Percentiles rank a stretch among this genome's conserved stretches.
Conservation (phyloP, 2,797 vertebrate species). For the Esox lucius region DNA sequence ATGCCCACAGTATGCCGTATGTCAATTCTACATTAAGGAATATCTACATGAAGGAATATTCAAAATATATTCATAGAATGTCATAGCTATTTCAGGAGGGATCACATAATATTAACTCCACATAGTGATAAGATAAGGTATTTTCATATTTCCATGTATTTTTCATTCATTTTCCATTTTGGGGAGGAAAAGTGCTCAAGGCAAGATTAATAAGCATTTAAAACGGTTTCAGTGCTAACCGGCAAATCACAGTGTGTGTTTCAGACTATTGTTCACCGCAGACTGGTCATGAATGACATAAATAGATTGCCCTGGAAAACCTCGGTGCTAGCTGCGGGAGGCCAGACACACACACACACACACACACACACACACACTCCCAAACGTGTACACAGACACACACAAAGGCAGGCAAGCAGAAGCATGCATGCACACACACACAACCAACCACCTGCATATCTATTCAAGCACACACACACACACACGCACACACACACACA, state of each 20-base stretch:
- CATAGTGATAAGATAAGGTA: constrained; percentile 74
- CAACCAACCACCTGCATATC: background rate
- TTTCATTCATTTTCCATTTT: constrained; percentile 75
- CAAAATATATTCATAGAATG: constrained; percentile 78
- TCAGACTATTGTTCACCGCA: constrained; percentile 74
- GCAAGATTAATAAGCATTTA: constrained; percentile 79
- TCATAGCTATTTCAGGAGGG: constrained; percentile 69
- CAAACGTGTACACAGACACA: constrained; percentile 11
- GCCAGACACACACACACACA: constrained; percentile 49
- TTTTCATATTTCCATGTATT: constrained; percentile 76
- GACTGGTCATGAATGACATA: constrained; percentile 74
- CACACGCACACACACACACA: constrained; percentile 17
- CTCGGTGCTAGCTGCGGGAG: constrained; percentile 46
- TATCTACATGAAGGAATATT: constrained; percentile 57
- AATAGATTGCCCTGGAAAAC: constrained; percentile 67
- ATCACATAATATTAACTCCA: constrained; percentile 75
- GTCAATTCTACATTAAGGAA: constrained; percentile 64
- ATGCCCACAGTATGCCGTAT: constrained; percentile 54
- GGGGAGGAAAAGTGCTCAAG: constrained; percentile 66
- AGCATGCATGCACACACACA: constrained; percentile 15
- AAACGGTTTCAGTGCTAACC: constrained; percentile 77
- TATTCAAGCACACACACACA: constrained; percentile 2
- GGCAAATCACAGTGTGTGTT: constrained; percentile 72
- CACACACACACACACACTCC: constrained; percentile 27
- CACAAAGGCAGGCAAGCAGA: background rate